Evolutionary conservation across 53 echinoderm and acorn worm species (phyloP), one percentile per base, ranked within the genome.

Genomic region (Luidia sarsii): DNA sequence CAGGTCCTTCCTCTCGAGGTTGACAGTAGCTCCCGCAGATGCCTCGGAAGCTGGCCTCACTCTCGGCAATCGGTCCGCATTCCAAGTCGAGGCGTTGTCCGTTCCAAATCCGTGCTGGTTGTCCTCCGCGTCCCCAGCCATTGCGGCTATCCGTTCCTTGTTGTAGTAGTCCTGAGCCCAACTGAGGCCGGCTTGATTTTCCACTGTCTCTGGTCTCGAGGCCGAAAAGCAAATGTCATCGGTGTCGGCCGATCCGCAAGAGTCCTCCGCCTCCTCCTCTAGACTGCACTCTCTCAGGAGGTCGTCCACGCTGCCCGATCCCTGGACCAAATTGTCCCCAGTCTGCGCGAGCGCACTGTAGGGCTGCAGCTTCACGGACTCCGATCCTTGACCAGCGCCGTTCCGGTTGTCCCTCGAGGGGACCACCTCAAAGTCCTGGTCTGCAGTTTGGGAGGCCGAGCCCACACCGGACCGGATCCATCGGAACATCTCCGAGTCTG

Each of bases 201-300:
- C 81, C 27, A 33, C 37, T 18, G 15, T 8, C 23, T 63, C 46
- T 39, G 14, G 23, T 19, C 31, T n/a, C 2, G 48, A 15, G 23
- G 36, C 8, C 37, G 62, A 53, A 20, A 64, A 62, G 33, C 94
- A 94, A 6, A 94, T 88, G 10, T 94, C 90, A 82, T 90, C 94
- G 27, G 94, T 94, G 48, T 90, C 86, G 11, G 68, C 94, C 34
- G 94, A 91, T 3, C 83, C 90, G 48, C 87, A 69, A 6, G 86
- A 85, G 14, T 84, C 85, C 29, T 72, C 85, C 29, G 66, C 51
- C 38, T 82, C 90, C 15, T 50, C 60, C 29, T 75, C 82, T 45
- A 83, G 39, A 25, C 52, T 30, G 77, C 77, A 74, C 66, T 75
- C 60, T 41, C 53, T 31, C 15, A 68, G 57, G 18, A 81, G 21